Conservation (phyloP, 2,113 vertebrate species). For the Corynorhinus townsendii region DNA sequence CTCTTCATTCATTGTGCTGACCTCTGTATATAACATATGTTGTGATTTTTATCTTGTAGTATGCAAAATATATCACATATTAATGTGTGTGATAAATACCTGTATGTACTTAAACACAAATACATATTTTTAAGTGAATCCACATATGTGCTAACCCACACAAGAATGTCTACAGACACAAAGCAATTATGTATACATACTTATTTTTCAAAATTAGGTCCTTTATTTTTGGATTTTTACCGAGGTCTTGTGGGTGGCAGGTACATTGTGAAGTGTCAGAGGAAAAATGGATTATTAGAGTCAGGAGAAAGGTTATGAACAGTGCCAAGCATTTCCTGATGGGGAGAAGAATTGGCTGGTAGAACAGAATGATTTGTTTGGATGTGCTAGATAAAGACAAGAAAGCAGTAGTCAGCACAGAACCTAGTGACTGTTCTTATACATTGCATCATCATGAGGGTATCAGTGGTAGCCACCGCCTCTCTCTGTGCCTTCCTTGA, state of each 20-base stretch:
- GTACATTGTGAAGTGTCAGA: not conserved
- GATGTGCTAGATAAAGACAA: constrained; percentile 80
- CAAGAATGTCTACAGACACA: not conserved
- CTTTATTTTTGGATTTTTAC: constrained; percentile 14
- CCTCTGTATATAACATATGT: not conserved
- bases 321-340: not conserved
- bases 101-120: not conserved
- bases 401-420: not conserved
- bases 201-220: not conserved
- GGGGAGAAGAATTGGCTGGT: constrained; percentile 76
- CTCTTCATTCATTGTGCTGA: not conserved
- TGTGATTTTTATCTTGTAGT: not conserved
- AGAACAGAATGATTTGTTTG: constrained; percentile 76
- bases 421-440: not conserved
- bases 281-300: not conserved
- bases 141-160: not conserved
- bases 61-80: not conserved
- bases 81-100: not conserved
- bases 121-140: not conserved
- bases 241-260: not conserved
- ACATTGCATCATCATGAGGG: constrained; percentile 70
- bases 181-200: not conserved
- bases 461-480: constrained; percentile 84
- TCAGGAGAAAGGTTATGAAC: too few relatives aligned
- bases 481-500: constrained; percentile 88